A percentile compares a stretch with the other conserved stretches of the same genome.
phyloP scores from a whole-genome alignment of 2,888 invertebrate genomes.

The Tholera decimalis region DNA sequence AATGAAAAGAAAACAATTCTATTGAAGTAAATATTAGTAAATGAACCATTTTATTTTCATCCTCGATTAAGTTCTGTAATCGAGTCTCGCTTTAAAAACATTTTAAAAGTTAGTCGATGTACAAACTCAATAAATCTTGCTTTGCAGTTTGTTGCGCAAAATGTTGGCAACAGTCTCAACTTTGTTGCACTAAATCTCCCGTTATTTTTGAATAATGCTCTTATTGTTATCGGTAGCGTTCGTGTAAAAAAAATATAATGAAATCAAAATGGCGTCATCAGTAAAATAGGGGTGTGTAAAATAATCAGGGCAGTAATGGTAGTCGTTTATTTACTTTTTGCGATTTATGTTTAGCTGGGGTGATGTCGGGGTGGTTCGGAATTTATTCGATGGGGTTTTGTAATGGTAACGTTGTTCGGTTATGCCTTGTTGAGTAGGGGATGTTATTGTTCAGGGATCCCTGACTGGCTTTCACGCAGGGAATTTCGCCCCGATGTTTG shows the following conservation, averaged over 20 bases:
- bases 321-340: conserved; percentile 90
- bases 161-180: conserved; percentile 50
- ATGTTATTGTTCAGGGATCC: conserved; percentile 72
- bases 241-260: conserved; percentile 68
- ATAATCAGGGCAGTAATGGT: conserved; percentile 90
- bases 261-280: conserved; percentile 85
- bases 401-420: conserved; percentile 84
- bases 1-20: conserved; percentile 11
- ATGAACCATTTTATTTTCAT: conserved; percentile 24
- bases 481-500: conserved; percentile 65
- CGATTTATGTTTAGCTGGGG: conserved; percentile 82
- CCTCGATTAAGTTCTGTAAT: conserved; percentile 43
- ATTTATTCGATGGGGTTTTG: conserved; percentile 82
- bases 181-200: conserved; percentile 56
- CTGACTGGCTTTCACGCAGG: conserved; percentile 64
- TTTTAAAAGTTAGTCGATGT: conserved; percentile 39
- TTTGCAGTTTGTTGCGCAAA: conserved; percentile 51
- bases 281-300: conserved; percentile 78
- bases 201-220: conserved; percentile 63
- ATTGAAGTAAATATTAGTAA: conserved; percentile 20
- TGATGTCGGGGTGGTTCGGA: conserved; percentile 75
- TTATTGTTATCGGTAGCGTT: conserved; percentile 67
- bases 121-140: conserved; percentile 53
- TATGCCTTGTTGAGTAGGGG: conserved; percentile 87
- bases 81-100: conserved; percentile 46